Base-by-base conservation (phyloP, 1,140 invertebrate genomes). In the Andrena cerasifolii region DNA sequence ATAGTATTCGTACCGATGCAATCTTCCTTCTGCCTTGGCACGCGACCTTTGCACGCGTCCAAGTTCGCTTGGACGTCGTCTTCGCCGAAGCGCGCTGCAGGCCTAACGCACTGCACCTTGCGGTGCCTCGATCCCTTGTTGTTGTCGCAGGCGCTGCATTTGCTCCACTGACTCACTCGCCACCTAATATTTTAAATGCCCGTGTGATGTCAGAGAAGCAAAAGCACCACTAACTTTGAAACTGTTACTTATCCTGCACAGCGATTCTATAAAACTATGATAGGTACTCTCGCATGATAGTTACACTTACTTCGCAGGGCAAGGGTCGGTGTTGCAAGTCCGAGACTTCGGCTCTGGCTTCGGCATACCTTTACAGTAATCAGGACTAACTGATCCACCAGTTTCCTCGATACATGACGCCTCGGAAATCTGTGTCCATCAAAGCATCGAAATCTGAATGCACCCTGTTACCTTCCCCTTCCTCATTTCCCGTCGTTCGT, bases 141-240 rank as follows among this genome's bases (percentile, higher is more conserved):
- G 28, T 89, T 89, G 56, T 91, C 89, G 77, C 93, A 94, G 6
- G 93, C 93, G 54, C 83, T 90, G 79, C 93, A 94, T 43, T 88
- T 87, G 51, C 93, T 90, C 93, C 93, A 94, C 71, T 90, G 90
- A 43, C 93, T 93, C 12, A 93, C 90, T 63, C 92, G 87, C 93
- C 93, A 94, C 82, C 93, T n/a, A n/a, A n/a, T n/a, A n/a, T n/a
- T n/a, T 75, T 75, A 0, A 14, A 93, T 31, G 10, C 3, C 45
- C n/a, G 18, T 33, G n/a, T n/a, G n/a, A n/a, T n/a, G n/a, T n/a
- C n/a, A n/a, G n/a, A n/a, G n/a, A n/a, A n/a, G n/a, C n/a, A n/a
- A n/a, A n/a, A n/a, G n/a, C n/a, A n/a, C n/a, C n/a, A n/a, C n/a
- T n/a, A n/a, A n/a, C n/a, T n/a, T n/a, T n/a, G n/a, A n/a, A n/a